Percentiles rank a stretch among this genome's conserved stretches.
Conservation (phyloP, 2,888 invertebrate genomes). For the Eupelmus urozonus region DNA sequence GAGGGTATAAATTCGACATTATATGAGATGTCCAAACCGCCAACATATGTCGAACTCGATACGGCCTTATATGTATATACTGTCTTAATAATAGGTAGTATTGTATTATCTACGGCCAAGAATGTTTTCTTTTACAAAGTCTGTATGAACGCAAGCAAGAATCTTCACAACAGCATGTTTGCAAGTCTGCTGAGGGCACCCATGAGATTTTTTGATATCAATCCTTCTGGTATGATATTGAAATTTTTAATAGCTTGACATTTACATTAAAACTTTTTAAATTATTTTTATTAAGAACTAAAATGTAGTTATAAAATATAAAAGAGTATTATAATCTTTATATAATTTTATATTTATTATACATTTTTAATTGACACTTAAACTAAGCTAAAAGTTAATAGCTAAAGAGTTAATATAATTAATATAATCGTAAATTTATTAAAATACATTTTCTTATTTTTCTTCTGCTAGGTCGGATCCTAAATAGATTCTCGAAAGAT, state of each 20-base stretch:
- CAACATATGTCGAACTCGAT: not conserved
- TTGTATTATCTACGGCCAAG: conserved; percentile 82
- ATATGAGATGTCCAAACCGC: not conserved
- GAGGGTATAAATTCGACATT: not conserved
- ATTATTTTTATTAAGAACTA: not conserved
- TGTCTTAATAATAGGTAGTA: conserved; percentile 80
- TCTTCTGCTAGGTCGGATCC: conserved; percentile 82
- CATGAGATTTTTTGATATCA: conserved; percentile 89
- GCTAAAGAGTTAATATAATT: no score
- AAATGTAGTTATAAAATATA: no score
- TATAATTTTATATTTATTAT: no score
- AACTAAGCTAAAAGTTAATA: no score
- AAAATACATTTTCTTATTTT: no score
- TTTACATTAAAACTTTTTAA: not conserved
- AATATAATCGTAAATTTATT: no score
- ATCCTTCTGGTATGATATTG: conserved; percentile 60
- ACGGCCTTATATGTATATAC: conserved; percentile 66
- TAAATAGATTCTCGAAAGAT: conserved; percentile 92
- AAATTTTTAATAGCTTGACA: not conserved
- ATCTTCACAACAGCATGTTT: conserved; percentile 88
- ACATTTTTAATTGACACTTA: no score
- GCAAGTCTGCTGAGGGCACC: conserved; percentile 85
- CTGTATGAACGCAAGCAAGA: conserved; percentile 79
- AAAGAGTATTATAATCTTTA: no score
- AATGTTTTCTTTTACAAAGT: conserved; percentile 86